Conservation (phyloP, 1,140 invertebrate genomes). For the Drusus annulatus region DNA sequence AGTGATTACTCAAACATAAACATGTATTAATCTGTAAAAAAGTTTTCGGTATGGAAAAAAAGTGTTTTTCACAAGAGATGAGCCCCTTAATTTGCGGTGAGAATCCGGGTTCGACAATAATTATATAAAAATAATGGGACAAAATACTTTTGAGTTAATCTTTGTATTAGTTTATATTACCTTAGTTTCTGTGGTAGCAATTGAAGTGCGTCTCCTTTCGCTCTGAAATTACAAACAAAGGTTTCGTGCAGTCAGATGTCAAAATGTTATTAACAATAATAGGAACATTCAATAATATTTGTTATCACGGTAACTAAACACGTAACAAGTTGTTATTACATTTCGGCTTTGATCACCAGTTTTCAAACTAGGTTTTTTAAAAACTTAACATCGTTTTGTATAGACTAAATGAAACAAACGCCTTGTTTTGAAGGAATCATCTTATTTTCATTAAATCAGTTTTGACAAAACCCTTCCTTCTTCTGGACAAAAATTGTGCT, state of each 20-base stretch:
- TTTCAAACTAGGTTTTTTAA: background rate
- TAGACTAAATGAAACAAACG: background rate
- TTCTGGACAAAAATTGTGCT: no score
- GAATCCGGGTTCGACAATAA: no score
- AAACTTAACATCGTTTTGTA: background rate
- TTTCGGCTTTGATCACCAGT: background rate
- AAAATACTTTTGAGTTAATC: background rate
- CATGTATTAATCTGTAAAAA: no score
- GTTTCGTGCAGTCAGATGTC: background rate
- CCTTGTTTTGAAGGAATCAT: no score
- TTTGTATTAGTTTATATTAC: background rate
- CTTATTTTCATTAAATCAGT: no score
- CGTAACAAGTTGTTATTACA: background rate
- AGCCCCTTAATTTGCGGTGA: no score
- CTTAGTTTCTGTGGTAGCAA: conserved; percentile 39
- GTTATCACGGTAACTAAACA: background rate
- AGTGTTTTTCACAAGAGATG: no score
- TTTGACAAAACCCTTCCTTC: no score
- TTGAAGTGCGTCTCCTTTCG: conserved; percentile 52
- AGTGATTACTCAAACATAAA: no score
- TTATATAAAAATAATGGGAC: no score
- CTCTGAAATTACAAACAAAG: conserved; percentile 40
- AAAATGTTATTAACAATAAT: background rate
- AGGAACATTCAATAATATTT: background rate
- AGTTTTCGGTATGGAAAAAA: no score